Evolutionary conservation across 2,797 vertebrate genomes (phyloP).

Genomic region (Onychomys arenicola): DNA sequence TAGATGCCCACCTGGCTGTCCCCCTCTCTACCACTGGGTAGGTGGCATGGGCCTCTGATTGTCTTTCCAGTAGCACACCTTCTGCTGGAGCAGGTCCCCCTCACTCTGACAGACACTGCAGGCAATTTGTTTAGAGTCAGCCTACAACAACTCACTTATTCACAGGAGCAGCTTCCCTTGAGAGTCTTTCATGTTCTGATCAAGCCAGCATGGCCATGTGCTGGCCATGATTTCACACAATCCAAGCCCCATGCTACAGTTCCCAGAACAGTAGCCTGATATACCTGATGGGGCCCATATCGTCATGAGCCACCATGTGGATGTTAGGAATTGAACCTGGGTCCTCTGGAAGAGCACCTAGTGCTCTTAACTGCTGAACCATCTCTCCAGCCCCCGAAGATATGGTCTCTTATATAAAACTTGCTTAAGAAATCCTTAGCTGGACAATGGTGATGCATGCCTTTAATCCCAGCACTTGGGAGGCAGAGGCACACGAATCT

Average conservation of each 20-base stretch:
- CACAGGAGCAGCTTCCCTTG: not conserved
- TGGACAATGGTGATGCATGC: not conserved
- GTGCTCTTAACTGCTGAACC: not conserved
- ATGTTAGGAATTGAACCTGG: not conserved
- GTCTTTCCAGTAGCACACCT: not conserved
- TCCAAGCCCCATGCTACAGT: fast-evolving
- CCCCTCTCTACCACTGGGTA: no score
- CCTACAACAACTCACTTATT: not conserved
- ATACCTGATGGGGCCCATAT: not conserved
- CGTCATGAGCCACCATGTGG: not conserved
- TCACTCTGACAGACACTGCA: not conserved
- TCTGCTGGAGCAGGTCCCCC: not conserved
- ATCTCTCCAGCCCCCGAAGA: not conserved
- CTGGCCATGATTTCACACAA: not conserved
- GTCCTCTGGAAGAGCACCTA: not conserved
- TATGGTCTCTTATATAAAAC: not conserved
- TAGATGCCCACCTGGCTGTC: not conserved
- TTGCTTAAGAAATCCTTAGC: not conserved
- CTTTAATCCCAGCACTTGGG: no score
- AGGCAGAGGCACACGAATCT: no score
- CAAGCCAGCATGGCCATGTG: not conserved
- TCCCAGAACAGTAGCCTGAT: not conserved
- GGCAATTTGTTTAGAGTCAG: conserved; percentile 36
- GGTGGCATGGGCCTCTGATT: not conserved
- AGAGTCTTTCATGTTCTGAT: not conserved